Base-by-base conservation (phyloP, 2,888 invertebrate genomes). In the Coenonympha arcania region DNA sequence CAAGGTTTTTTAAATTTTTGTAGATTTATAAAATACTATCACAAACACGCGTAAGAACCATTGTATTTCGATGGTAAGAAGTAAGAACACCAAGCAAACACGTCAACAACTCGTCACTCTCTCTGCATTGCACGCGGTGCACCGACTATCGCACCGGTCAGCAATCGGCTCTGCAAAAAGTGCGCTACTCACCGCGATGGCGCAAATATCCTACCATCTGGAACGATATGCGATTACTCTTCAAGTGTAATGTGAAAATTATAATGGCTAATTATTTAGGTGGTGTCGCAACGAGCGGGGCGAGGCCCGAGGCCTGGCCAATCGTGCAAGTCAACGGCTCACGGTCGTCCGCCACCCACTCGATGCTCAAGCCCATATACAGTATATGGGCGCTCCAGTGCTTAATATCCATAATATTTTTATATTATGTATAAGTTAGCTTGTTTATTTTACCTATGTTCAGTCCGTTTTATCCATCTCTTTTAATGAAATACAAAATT, bases 311-410 rank as follows among this genome's bases (percentile, higher is more conserved):
- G 72, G 68, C 68, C 68, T 68, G 67, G 72, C 79, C 79, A 76
- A 76, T 74, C 81, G 76, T 71, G 74, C 78, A 68, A 72, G 73
- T 69, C 57, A 60, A 62, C 71, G 66, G 75, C 79, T 85, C 84
- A 84, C 70, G 85, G 84, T 73, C 84, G 77, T 62, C 84, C 69
- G 69, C 85, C 84, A 73, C 85, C 85, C 83, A 86, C 85, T 81
- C 79, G 74, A 71, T 63, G 65, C 71, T 83, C 80, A 83, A 82
- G 69, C 68, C 85, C 85, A 81, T 84, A 83, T 84, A 79, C 66
- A 83, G 84, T 73, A 73, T 76, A 73, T 71, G 51, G 69, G 66
- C 62, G 66, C 68, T 73, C 72, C 71, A 73, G 68, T 75, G 66
- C 73, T 76, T 69, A 73, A 71, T 81, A 81, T 78, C 77, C 72